Base-by-base conservation (phyloP, 1,140 invertebrate genomes). In the Dreissena rostriformis region DNA sequence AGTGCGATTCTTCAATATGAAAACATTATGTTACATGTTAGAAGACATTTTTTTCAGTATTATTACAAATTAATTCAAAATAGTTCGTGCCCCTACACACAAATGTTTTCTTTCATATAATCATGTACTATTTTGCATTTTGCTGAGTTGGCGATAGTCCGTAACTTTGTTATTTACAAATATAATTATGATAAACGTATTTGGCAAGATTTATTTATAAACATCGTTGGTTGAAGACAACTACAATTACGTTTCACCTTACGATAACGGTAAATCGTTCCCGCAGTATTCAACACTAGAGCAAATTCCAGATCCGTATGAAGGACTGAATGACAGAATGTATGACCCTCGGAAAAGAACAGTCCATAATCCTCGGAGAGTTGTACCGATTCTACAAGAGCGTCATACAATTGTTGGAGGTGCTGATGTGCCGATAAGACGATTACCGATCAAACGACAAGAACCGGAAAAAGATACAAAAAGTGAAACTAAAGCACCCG, bases 361-460 rank as follows among this genome's bases (percentile, higher is more conserved):
- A 19, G 61, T 72, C 19, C 66, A 67, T 67, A 82, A 61, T n/a
- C 71, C 72, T 51, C 55, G 28, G 7, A 39, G 80, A 67, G 80
- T 82, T 19, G 66, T 68, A 29, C 80, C 80, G 26, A 52, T 71
- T 11, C 7, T 75, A 8, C 55, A 74, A 19, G 80, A 82, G 55
- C 61, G 74, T 17, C 19, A 26, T 17, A 55, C 39, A 55, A 52
- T 82, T 11, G 74, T 82, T 24, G 80, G 80, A 39, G 67, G 61
- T 72, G 68, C 67, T n/a, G 65, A 82, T 49, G 80, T 82, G 2
- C 80, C 80, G 24, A 75, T 67, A 49, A 82, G 74, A 75, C 53
- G 71, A 39, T 24, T 82, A 10, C 65, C 65, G 0, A 49, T 74
- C 1, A 75, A 70, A 75, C 19, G 72, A 22, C 55, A 26, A 24